These are phyloP conservation scores for Sitobion miscanthi DNA, from an alignment of 1,140 invertebrate species.

Conservation along the genomic window DNA sequence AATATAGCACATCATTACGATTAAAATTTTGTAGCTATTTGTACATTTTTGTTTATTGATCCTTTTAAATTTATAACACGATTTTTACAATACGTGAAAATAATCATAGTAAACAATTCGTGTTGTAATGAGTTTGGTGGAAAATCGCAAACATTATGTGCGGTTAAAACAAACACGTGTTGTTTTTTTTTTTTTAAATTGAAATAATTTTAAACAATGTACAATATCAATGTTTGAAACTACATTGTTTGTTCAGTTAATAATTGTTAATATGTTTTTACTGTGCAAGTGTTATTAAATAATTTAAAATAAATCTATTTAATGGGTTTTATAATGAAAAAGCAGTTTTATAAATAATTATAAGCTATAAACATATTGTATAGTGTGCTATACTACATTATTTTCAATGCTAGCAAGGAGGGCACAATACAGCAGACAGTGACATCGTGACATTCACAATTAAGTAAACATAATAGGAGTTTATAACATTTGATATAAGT, in stretches of 20 bases:
- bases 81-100: background rate
- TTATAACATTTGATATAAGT: background rate
- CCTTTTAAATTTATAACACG: background rate
- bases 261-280: slow-evolving; percentile 3
- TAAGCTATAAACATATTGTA: background rate
- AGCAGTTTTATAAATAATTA: background rate
- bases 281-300: background rate
- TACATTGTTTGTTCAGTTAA: background rate
- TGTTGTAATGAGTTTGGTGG: background rate
- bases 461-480: background rate
- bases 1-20: background rate
- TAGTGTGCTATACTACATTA: background rate
- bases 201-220: background rate
- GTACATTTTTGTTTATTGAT: background rate
- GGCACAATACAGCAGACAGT: background rate
- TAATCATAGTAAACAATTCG: background rate
- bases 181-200: background rate
- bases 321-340: background rate
- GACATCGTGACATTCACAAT: background rate
- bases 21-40: background rate
- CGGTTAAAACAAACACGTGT: background rate
- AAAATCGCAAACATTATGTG: background rate
- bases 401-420: background rate
- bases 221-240: background rate
- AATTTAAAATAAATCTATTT: background rate